Conservation (phyloP, 2,888 invertebrate species). For the Acleris laterana region DNA sequence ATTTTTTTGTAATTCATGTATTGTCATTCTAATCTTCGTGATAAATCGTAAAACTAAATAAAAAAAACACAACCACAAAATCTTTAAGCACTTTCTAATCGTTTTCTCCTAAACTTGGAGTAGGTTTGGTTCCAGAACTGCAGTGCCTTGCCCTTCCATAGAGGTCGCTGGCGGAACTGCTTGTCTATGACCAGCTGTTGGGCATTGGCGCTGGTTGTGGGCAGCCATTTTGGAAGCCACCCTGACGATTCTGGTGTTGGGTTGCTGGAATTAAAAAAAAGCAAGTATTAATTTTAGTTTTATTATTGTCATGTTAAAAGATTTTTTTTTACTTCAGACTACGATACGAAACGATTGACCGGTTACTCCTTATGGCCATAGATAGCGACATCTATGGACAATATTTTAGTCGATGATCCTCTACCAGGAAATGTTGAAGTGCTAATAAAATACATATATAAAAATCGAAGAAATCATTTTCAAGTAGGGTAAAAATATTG, state of each 20-base stretch:
- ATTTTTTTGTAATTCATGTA: no score
- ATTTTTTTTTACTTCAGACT: background rate
- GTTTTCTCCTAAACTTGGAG: slow-evolving; percentile 65
- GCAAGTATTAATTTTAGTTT: background rate
- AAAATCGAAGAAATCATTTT: no score
- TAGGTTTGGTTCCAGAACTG: slow-evolving; percentile 69
- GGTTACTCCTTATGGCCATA: no score
- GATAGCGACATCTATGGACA: no score
- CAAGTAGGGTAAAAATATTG: no score
- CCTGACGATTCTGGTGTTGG: slow-evolving; percentile 56
- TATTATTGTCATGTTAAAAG: background rate
- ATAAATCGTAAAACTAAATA: background rate
- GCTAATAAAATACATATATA: no score
- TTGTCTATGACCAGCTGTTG: slow-evolving; percentile 59
- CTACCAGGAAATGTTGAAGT: no score
- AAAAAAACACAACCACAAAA: background rate
- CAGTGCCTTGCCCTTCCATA: slow-evolving; percentile 61
- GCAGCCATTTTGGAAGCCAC: slow-evolving; percentile 57
- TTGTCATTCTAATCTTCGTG: no score
- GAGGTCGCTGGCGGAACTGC: slow-evolving; percentile 50
- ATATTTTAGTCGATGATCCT: no score
- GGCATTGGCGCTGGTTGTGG: slow-evolving; percentile 50
- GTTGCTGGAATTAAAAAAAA: slow-evolving; percentile 56
- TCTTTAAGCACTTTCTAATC: slow-evolving; percentile 16
- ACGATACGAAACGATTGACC: no score